Evolutionary conservation across 2,113 vertebrate genomes (phyloP).

Genomic region (Ginglymostoma cirratum): DNA sequence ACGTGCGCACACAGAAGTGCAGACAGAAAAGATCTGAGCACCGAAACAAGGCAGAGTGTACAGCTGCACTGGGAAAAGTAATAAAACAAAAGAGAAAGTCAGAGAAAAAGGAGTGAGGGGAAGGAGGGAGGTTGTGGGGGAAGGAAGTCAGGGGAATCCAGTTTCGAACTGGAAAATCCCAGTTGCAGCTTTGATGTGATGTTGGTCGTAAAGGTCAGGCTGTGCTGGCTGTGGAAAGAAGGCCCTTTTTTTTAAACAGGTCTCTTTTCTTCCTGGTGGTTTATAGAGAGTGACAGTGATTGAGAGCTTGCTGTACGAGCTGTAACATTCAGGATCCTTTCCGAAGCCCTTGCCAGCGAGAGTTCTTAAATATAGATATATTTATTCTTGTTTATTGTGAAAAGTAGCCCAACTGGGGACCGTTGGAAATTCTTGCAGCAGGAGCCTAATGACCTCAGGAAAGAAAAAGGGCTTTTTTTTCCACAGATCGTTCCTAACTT

Average conservation of each 20-base stretch:
- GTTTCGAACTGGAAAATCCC: not conserved
- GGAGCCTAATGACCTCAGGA: not conserved
- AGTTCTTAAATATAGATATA: not conserved
- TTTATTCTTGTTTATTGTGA: conserved; percentile 2
- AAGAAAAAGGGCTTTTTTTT: not conserved
- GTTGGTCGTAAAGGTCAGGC: not conserved
- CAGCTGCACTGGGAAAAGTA: not conserved
- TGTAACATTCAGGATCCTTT: not conserved
- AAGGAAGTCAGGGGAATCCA: not conserved
- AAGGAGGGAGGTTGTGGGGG: conserved; percentile 42
- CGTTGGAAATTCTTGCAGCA: not conserved
- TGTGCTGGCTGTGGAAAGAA: not conserved
- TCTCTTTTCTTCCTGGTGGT: not conserved
- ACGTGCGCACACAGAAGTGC: not conserved
- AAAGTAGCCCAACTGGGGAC: conserved; percentile 1
- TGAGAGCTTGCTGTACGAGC: not conserved
- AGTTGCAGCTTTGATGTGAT: not conserved
- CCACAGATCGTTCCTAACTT: not conserved
- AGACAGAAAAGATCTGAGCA: conserved; percentile 42
- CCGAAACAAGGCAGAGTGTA: conserved; percentile 43
- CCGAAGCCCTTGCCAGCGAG: not conserved
- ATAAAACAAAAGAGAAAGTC: conserved; percentile 40
- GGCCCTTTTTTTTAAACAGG: not conserved
- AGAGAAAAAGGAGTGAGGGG: conserved; percentile 40
- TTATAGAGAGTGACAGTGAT: not conserved